Evolutionary conservation across 2,888 invertebrate species (phyloP).

Genomic region (Drepanosiphum platanoidis): DNA sequence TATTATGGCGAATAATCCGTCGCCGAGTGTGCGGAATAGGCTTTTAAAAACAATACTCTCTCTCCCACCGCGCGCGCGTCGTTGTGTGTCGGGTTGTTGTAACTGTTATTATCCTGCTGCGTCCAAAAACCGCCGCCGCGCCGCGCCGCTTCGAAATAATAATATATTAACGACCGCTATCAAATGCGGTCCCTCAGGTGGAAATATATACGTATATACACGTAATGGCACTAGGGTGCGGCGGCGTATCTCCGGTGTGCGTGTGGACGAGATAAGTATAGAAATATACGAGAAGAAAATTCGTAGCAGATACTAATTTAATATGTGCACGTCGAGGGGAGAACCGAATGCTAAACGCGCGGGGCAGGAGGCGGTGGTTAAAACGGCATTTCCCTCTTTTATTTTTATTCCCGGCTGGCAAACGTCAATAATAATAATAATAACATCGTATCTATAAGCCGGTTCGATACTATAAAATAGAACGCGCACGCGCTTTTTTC

Average conservation of each 20-base stretch:
- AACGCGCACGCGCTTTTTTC: not conserved
- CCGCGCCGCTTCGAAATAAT: not conserved
- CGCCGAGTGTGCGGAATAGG: slow-evolving; percentile 59
- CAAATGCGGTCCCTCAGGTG: slow-evolving; percentile 37
- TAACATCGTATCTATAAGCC: not conserved
- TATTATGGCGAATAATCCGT: slow-evolving; percentile 41
- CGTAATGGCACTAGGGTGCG: not conserved
- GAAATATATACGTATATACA: not conserved
- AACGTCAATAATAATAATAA: slow-evolving; percentile 16
- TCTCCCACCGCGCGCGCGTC: not conserved
- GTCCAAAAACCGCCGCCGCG: slow-evolving; percentile 34
- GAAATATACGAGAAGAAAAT: slow-evolving; percentile 19
- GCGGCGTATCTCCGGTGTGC: not conserved
- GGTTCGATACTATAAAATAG: not conserved
- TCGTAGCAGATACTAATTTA: slow-evolving; percentile 23
- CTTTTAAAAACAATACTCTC: slow-evolving; percentile 57
- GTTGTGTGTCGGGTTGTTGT: slow-evolving; percentile 43
- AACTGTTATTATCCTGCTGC: slow-evolving; percentile 56
- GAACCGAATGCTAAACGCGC: not conserved
- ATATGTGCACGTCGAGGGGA: slow-evolving; percentile 8
- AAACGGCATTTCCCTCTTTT: slow-evolving; percentile 8
- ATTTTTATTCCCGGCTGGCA: not conserved
- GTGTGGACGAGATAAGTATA: slow-evolving; percentile 33
- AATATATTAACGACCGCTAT: slow-evolving; percentile 31
- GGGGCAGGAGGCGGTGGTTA: too few relatives aligned